Conservation (phyloP, 2,888 invertebrate species). For the Argyra leucocephala region DNA sequence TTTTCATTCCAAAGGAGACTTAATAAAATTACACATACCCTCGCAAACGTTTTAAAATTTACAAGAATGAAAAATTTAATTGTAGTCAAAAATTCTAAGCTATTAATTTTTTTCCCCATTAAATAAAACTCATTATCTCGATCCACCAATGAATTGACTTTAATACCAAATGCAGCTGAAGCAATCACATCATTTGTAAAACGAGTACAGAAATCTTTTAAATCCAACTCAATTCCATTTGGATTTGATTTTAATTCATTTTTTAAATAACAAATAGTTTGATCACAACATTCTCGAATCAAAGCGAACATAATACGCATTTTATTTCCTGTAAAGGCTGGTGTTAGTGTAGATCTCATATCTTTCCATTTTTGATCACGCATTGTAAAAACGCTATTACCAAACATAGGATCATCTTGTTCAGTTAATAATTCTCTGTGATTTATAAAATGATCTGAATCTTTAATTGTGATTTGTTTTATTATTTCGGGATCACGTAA, state of each 20-base stretch:
- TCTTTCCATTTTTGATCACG: conserved; percentile 40
- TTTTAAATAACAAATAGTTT: conserved; percentile 27
- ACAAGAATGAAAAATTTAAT: conserved; percentile 28
- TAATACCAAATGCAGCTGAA: conserved; percentile 43
- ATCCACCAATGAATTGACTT: conserved; percentile 47
- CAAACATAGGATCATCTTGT: conserved; percentile 45
- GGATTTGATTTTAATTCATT: conserved; percentile 11
- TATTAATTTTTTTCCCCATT: conserved; percentile 44
- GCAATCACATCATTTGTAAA: conserved; percentile 44
- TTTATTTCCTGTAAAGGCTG: conserved; percentile 48
- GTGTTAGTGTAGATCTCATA: conserved; percentile 44
- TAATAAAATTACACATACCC: conserved; percentile 23
- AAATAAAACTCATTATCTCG: conserved; percentile 48
- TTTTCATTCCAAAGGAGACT: not conserved
- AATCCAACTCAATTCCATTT: conserved; percentile 31
- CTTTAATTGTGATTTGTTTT: conserved; percentile 47
- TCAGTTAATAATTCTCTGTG: conserved; percentile 45
- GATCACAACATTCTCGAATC: conserved; percentile 30
- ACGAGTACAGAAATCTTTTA: conserved; percentile 38
- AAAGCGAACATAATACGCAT: conserved; percentile 44
- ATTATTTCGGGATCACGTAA: conserved; percentile 48
- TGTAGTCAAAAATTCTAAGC: conserved; percentile 29
- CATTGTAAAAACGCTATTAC: conserved; percentile 43
- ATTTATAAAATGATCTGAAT: conserved; percentile 49
- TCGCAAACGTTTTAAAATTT: conserved; percentile 24